Base-by-base conservation (phyloP, 1,140 invertebrate species). In the Drosophila guanche region DNA sequence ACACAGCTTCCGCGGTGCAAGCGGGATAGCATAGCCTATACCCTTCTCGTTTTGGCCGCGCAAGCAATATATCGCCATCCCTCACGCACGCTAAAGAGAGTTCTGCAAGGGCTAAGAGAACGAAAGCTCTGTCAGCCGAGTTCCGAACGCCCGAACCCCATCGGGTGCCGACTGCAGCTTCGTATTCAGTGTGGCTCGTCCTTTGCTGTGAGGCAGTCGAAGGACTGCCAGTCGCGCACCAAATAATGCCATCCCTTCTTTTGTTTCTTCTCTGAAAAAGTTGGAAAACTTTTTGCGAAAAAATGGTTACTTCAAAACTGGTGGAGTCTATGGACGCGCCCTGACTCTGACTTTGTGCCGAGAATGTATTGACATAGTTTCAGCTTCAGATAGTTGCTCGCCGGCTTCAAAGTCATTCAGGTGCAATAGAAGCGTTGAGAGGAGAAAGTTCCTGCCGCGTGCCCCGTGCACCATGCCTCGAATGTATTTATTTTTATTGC, bases 401-500 rank as follows among this genome's bases (percentile, higher is more conserved):
- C 53, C 67, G 41, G 27, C 67, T 60, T 56, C 37, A 69, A 78
- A 84, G 40, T 77, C 72, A 47, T 53, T 85, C 73, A 85, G 80
- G 81, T 85, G 80, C 76, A 70, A 60, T 4, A 8, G 7, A 8
- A 33, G 29, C 8, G 33, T 37, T 37, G 33, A 37, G 66, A 43
- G 56, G 50, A 47, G 41, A 75, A 85, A 81, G 86, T 85, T 86
- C 67, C 63, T 65, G 65, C 53, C 45, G 47, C 47, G 54, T 60
- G 43, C 52, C n/a, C n/a, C 8, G 10, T 23, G 14, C 7, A 4
- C 14, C 33, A 22, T n/a, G 14, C 40, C n/a, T 1, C 2, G 41
- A 43, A 55, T 63, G 68, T 85, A 77, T 85, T 86, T 85, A 86
- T 80, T 86, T 85, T 77, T 80, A 85, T 86, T 71, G 59, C 67